Base-by-base conservation (phyloP, 2,113 vertebrate species). In the Gallinago media region DNA sequence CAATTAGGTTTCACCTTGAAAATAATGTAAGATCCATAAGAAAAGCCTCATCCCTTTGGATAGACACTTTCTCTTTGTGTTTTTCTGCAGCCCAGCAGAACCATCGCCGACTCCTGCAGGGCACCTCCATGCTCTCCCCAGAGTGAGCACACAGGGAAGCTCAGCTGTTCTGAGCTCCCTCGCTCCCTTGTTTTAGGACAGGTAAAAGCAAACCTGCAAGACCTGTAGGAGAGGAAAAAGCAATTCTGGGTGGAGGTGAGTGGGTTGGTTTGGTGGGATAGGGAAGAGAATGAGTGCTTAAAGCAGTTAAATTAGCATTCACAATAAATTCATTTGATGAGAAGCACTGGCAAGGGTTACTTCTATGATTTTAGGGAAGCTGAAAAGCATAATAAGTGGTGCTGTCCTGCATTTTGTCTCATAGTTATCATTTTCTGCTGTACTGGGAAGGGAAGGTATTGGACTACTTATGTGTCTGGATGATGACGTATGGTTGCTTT, bases 61-160 rank as follows among this genome's bases (percentile, higher is more conserved):
- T 20, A 59, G 29, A 58, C 77, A 19, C 22, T 76, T 82, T 27
- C 7, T 76, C 16, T 18, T 50, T 0, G 0, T 47, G 65, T 17
- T 77, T 17, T 2, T 3, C 31, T 50, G 25, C 29, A 32, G 40
- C 66, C 52, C n/a, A 9, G 54, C 12, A 22, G 61, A 44, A 62
- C 2, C 5, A 5, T 32, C 13, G 3, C 16, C 50, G 5, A 0
- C 12, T 26, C 8, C 23, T 44, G 22, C 26, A 11, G 54, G 13
- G 13, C 52, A 38, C 50, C 68, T 50, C 34, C 13, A 0, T 20
- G 32, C 47, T 49, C 18, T 56, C 40, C 34, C 47, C 11, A 31
- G 59, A 29, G 20, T 1, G 17, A 72, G 34, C 9, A 21, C 31
- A 5, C 0, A 1, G 46, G n/a, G 66, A 38, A 44, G 26, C 46